Evolutionary conservation across 2,113 vertebrate genomes (phyloP).

Genomic region (Megaleporinus macrocephalus): DNA sequence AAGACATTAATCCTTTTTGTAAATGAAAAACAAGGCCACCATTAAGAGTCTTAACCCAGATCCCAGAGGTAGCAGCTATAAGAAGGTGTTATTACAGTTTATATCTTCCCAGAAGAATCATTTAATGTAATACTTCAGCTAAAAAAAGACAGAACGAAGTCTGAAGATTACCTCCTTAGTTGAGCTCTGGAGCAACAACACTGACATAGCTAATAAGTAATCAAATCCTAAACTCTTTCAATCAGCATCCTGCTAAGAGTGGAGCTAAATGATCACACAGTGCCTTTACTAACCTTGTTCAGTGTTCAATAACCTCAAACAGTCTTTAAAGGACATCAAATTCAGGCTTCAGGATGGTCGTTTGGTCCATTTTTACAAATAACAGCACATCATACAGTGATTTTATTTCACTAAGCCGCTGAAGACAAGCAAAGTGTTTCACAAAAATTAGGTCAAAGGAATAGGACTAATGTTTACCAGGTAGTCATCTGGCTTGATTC

Average conservation of each 20-base stretch:
- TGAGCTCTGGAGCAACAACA: no score
- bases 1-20: not conserved
- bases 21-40: conserved; percentile 5
- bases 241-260: not conserved
- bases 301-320: no score
- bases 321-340: no score
- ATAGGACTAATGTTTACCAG: conserved; percentile 82
- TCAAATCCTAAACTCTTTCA: not conserved
- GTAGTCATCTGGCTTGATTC: conserved; percentile 98
- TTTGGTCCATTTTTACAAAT: no score
- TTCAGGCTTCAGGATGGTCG: no score
- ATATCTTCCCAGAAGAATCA: not conserved
- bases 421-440: not conserved
- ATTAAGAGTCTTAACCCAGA: conserved; percentile 4
- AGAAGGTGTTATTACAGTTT: not conserved
- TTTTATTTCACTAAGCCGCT: not conserved
- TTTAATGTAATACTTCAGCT: not conserved
- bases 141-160: no score
- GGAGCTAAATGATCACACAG: no score
- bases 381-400: not conserved
- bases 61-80: not conserved
- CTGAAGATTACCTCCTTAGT: no score
- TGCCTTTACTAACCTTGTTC: no score
- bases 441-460: not conserved
- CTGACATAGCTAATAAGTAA: not conserved